These are phyloP conservation scores for Agraylea sexmaculata DNA, from an alignment of 1,140 invertebrate genomes.

Conservation along the genomic window DNA sequence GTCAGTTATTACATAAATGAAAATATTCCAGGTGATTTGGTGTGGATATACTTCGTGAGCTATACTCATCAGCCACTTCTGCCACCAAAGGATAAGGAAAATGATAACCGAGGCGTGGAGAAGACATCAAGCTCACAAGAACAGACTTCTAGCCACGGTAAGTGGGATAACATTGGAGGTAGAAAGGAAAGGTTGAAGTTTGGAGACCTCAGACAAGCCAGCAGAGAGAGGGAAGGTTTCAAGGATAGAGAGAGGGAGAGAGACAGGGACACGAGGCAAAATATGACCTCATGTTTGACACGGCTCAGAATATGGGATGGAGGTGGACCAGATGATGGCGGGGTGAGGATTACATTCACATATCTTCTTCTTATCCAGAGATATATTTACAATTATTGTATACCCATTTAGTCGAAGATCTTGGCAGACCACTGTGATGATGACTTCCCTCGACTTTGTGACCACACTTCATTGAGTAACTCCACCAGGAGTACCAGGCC, in stretches of 20 bases:
- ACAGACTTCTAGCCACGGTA: constrained; percentile 7
- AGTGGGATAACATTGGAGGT: too few species aligned
- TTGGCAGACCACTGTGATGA: constrained; percentile 61
- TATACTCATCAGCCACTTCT: constrained; percentile 62
- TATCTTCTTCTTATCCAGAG: background rate
- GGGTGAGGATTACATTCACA: constrained; percentile 8
- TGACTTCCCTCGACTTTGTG: constrained; percentile 64
- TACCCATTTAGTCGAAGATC: constrained; percentile 19
- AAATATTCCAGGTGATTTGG: constrained; percentile 47
- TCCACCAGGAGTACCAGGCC: constrained; percentile 61
- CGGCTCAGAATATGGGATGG: constrained; percentile 51
- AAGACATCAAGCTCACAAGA: constrained; percentile 5
- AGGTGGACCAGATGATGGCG: constrained; percentile 28
- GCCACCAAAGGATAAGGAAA: constrained; percentile 36
- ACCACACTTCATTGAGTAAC: constrained; percentile 66
- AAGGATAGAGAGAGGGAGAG: constrained; percentile 17
- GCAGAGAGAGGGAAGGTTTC: constrained; percentile 15
- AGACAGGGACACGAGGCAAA: constrained; percentile 9
- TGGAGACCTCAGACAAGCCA: too few species aligned
- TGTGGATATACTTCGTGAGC: constrained; percentile 80
- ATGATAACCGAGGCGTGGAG: constrained; percentile 19
- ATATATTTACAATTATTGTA: background rate
- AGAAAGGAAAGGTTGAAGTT: too few species aligned
- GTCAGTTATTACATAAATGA: too few species aligned
- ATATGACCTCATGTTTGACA: constrained; percentile 38